A percentile compares a stretch with the other conserved stretches of the same genome.
Conservation (phyloP, 1,140 invertebrate genomes). For the Cotesia vestalis region DNA sequence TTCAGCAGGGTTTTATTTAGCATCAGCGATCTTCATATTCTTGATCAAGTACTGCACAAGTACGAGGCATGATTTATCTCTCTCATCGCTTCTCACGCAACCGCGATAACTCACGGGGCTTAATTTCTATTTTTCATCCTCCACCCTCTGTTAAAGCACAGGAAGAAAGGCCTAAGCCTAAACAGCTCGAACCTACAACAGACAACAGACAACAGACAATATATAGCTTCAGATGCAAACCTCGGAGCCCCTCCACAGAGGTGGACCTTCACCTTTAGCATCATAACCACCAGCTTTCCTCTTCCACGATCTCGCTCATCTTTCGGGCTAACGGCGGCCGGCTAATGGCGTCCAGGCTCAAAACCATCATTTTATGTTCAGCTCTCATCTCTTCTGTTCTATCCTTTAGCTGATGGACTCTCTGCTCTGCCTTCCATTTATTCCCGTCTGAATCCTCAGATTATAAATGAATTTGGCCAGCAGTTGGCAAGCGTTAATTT, state of each 20-base stretch:
- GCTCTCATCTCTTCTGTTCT: neutral
- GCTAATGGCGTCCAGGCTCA: slow-evolving; percentile 4
- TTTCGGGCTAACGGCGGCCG: slow-evolving; percentile 1
- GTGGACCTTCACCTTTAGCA: no score
- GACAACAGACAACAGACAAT: no score
- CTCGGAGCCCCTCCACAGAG: no score
- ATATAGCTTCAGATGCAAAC: no score
- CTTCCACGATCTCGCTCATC: neutral
- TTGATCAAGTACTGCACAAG: neutral
- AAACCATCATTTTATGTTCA: slow-evolving; percentile 10
- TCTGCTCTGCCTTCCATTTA: no score
- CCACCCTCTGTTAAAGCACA: slow-evolving; percentile 6
- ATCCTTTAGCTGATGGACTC: no score
- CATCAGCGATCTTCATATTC: neutral
- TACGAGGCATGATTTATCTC: slow-evolving; percentile 57
- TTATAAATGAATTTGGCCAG: no score
- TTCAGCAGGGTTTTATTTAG: neutral
- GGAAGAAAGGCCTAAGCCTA: no score
- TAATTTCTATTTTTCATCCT: slow-evolving; percentile 62
- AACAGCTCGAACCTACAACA: no score
- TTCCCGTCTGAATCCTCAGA: no score
- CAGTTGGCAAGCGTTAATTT: no score
- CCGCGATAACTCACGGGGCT: slow-evolving; percentile 58
- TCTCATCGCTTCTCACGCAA: slow-evolving; percentile 57
- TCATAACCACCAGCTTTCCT: no score